Evolutionary conservation across 2,888 invertebrate genomes (phyloP), one percentile per base, ranked within the genome.

Genomic region (Unio delphinus): DNA sequence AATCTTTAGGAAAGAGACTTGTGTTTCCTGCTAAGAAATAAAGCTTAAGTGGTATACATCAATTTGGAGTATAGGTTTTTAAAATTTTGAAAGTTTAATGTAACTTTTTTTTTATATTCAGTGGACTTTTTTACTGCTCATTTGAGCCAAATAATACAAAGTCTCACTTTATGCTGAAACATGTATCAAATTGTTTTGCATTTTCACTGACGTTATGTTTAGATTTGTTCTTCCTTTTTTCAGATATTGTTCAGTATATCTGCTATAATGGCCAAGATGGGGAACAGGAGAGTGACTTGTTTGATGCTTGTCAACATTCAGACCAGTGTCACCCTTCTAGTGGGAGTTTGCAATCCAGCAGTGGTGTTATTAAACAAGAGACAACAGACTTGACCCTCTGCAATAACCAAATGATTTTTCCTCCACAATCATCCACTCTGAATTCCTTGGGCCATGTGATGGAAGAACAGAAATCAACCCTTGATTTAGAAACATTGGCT

Each of bases 231-330:
- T 63, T 45, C 18, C 23, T 61, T 65, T 64, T 72, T 75, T 26
- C 76, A 85, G 85, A 84, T 75, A 83, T 87, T 73, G 81, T 87
- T 59, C 76, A 83, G 70, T 87, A 83, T 69, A 85, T 87, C 66
- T 82, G 81, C 64, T 80, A 77, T 64, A 85, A 86, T 69, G 78
- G 75, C n/a, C 69, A 60, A 23, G 63, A 59, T 18, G 68, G 65
- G 28, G 64, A 56, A 67, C 78, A 79, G 70, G 69, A 69, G 23
- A 65, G 2, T 34, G 23, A 54, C 65, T 26, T 34, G 28, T 63
- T 54, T 63, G 63, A 45, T 5, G 1, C 55, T 63, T 18, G 55
- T 23, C 57, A 23, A 54, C 23, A 30, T 23, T 17, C 65, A 65
- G 65, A 65, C 57, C 2, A 34, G 57, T 11, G 26, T 23, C 17